Evolutionary conservation across 2,888 invertebrate species (phyloP).

Genomic region (Melieria omissa): DNA sequence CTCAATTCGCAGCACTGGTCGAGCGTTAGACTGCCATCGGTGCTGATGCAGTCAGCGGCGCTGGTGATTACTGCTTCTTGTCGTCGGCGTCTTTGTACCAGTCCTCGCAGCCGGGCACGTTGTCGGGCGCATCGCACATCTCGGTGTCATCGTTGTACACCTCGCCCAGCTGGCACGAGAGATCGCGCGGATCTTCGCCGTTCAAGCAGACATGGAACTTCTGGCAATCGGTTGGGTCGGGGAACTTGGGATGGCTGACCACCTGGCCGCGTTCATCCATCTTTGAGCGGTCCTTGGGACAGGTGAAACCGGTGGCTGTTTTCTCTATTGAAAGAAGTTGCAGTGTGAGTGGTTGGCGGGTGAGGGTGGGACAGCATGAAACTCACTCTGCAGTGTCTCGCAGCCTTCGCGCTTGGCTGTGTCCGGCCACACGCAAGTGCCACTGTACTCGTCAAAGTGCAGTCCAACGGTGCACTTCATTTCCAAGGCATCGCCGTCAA

Average conservation of each 20-base stretch:
- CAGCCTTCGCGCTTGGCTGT: constrained; percentile 81
- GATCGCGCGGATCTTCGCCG: constrained; percentile 86
- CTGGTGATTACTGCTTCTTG: constrained; percentile 61
- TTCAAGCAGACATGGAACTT: constrained; percentile 92
- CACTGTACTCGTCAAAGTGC: constrained; percentile 89
- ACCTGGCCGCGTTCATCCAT: constrained; percentile 77
- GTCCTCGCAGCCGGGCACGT: constrained; percentile 91
- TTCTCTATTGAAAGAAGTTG: constrained; percentile 69
- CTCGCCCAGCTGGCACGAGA: constrained; percentile 86
- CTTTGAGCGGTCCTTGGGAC: constrained; percentile 76
- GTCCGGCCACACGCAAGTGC: constrained; percentile 92
- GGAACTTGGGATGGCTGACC: constrained; percentile 85
- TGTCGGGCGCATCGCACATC: constrained; percentile 89
- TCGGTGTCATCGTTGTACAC: constrained; percentile 90
- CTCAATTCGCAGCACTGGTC: constrained; percentile 43
- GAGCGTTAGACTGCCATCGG: constrained; percentile 16
- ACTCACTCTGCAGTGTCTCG: constrained; percentile 70
- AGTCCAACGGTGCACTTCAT: constrained; percentile 88
- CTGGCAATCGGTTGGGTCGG: constrained; percentile 89
- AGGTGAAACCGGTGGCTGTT: constrained; percentile 85
- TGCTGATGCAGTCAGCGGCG: no score
- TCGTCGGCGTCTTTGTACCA: constrained; percentile 89
- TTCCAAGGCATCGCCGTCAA: constrained; percentile 83
- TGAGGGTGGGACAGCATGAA: neutral
- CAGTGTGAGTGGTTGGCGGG: neutral